These are phyloP conservation scores for Morpho deidamia DNA, from an alignment of 2,888 invertebrate genomes.

Conservation along the genomic window DNA sequence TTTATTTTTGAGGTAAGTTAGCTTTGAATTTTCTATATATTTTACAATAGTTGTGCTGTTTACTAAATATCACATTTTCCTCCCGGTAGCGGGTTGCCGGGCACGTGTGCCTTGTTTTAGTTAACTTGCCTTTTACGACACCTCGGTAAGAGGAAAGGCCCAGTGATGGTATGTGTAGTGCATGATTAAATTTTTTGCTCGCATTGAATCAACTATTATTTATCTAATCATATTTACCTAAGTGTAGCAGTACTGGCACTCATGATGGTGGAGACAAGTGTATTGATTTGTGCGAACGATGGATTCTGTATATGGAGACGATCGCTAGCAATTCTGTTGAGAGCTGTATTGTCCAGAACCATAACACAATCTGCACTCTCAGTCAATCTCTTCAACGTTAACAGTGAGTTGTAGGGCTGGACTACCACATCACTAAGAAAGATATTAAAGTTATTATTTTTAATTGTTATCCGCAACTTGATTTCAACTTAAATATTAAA, in stretches of 20 bases:
- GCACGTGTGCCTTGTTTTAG: no score
- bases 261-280: slow-evolving; percentile 98
- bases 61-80: neutral
- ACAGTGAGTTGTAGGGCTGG: slow-evolving; percentile 96
- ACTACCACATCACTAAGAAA: slow-evolving; percentile 92
- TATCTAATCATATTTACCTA: slow-evolving; percentile 71
- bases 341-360: slow-evolving; percentile 97
- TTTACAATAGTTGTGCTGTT: neutral
- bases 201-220: neutral
- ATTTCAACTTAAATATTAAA: no score
- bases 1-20: slow-evolving; percentile 31
- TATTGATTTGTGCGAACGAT: slow-evolving; percentile 97
- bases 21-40: neutral
- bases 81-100: neutral
- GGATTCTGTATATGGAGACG: slow-evolving; percentile 97
- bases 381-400: slow-evolving; percentile 95
- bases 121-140: no score
- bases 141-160: no score
- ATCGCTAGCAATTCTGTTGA: slow-evolving; percentile 95
- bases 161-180: no score
- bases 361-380: slow-evolving; percentile 98
- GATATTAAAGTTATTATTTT: neutral
- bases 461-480: no score
- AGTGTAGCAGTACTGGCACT: slow-evolving; percentile 97
- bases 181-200: no score